A percentile compares a stretch with the other conserved stretches of the same genome.
Conservation (phyloP, 2,888 invertebrate genomes). For the Phortica magna region DNA sequence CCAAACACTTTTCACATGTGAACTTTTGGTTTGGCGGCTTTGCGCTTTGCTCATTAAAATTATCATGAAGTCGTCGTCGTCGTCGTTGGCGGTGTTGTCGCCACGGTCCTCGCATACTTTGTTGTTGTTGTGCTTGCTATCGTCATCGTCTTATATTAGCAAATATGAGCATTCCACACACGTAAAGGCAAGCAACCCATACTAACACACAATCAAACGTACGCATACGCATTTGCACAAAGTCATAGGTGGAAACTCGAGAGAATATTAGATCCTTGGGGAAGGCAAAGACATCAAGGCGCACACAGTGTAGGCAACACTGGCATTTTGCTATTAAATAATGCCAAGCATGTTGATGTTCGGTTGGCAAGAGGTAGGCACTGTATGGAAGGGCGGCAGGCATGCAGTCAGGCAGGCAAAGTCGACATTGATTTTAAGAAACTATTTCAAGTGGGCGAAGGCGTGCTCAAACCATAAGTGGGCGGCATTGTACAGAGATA, state of each 20-base stretch:
- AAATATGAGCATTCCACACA: constrained; percentile 27
- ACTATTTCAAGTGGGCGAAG: neutral
- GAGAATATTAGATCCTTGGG: constrained; percentile 5
- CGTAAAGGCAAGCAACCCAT: constrained; percentile 13
- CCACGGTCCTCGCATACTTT: too few species aligned
- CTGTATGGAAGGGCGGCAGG: neutral
- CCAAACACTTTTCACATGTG: constrained; percentile 20
- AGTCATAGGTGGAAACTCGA: neutral
- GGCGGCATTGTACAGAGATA: neutral
- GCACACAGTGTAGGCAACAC: neutral
- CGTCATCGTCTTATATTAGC: neutral
- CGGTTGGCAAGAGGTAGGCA: neutral
- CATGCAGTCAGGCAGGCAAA: neutral
- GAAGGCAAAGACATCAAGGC: neutral
- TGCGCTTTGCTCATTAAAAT: constrained; percentile 25
- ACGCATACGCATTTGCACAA: neutral
- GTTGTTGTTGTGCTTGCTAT: too few species aligned
- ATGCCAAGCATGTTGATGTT: constrained; percentile 1
- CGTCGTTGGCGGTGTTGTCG: too few species aligned
- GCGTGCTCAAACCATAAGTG: too few species aligned
- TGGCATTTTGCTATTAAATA: constrained; percentile 17
- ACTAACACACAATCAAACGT: neutral
- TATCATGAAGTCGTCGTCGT: constrained; percentile 1
- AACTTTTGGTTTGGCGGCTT: neutral
- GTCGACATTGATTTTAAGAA: neutral